Evolutionary conservation across 2,888 invertebrate species (phyloP), one percentile per base, ranked within the genome.

Genomic region (Bugulina stolonifera): DNA sequence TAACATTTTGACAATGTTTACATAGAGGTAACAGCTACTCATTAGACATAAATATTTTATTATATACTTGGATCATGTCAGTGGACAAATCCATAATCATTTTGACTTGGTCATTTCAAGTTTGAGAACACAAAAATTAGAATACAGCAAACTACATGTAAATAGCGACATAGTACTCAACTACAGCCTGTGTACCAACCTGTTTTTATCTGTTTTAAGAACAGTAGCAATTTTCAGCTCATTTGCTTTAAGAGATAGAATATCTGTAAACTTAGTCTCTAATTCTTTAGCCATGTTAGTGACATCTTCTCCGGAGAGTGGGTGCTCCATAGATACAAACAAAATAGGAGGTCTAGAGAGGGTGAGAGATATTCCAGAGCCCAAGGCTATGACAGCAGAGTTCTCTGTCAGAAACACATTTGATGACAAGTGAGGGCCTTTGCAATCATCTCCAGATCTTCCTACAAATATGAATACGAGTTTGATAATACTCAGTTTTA

Each of bases 381-480:
- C 64, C 32, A 64, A 32, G 29, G n/a, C 32, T 27, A 64, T 10
- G 10, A 32, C 22, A 64, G 64, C 64, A 14, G 64, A 25, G 64
- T 64, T 64, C 27, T 25, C 32, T 2, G 64, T 64, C 25, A 64
- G 64, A 22, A 64, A 27, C 32, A 64, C 64, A 64, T 32, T 64
- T 3, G 64, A 64, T 25, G 22, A 22, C 5, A 25, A 14, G 18
- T 27, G 64, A 32, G 27, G 22, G 18, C 64, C 64, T 34, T 27
- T 32, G 64, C 64, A 64, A 27, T 64, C 64, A 3, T 2, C 64
- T 14, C 64, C 64, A 25, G 32, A 29, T 64, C 34, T 27, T 27
- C 64, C 64, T 64, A 27, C 2, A 64, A 64, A n/a, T n/a, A n/a
- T n/a, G n/a, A n/a, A n/a, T n/a, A n/a, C n/a, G n/a, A n/a, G n/a